Conservation (phyloP, 2,113 vertebrate species). For the Deroptyus accipitrinus region DNA sequence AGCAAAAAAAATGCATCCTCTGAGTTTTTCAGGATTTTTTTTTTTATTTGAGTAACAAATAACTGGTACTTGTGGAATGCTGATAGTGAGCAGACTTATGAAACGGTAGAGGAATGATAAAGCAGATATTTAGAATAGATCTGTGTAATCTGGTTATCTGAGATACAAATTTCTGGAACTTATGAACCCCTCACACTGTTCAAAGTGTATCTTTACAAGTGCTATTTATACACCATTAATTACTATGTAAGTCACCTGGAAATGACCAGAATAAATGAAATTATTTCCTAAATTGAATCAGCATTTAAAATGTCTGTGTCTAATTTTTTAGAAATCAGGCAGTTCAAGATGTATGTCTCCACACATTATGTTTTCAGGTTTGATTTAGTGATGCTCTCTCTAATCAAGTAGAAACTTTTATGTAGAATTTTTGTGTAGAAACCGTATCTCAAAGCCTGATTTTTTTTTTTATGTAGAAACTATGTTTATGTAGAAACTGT, state of each 20-base stretch:
- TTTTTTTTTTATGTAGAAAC: neutral
- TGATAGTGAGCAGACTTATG: neutral
- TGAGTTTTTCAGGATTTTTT: neutral
- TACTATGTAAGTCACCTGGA: neutral
- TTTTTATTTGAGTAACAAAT: neutral
- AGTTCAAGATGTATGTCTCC: neutral
- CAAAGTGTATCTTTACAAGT: neutral
- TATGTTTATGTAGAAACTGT: neutral
- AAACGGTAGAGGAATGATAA: accelerated
- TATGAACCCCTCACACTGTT: neutral
- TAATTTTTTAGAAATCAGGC: neutral
- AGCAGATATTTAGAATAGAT: neutral
- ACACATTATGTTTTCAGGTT: neutral
- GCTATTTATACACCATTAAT: neutral
- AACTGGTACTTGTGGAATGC: neutral
- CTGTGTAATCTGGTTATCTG: accelerated
- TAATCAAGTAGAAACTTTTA: neutral
- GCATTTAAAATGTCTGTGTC: neutral
- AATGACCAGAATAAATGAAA: neutral
- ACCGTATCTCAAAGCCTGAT: neutral
- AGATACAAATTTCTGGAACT: neutral
- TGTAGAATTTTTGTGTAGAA: neutral
- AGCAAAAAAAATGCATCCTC: neutral
- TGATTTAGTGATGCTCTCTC: neutral
- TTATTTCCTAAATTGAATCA: neutral